These are phyloP conservation scores for Andrena praecox DNA, from an alignment of 2,888 invertebrate species.

Conservation along the genomic window DNA sequence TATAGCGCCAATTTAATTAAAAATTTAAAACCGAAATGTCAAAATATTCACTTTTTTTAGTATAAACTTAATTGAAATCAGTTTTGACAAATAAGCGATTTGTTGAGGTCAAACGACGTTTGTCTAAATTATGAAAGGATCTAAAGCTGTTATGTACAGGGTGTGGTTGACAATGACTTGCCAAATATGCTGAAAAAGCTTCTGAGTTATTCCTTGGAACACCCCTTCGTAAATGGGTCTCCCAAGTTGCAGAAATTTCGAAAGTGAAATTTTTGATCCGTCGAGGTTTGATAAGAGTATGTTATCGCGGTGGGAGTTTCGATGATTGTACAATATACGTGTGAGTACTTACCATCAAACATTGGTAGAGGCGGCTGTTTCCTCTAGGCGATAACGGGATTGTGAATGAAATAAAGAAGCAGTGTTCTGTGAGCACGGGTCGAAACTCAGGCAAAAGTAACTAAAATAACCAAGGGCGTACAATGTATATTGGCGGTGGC, in stretches of 20 bases:
- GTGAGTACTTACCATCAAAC: conserved; percentile 82
- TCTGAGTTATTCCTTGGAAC: too few species aligned
- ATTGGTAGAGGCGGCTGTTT: conserved; percentile 78
- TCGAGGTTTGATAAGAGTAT: conserved; percentile 2
- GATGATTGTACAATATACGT: conserved; percentile 16
- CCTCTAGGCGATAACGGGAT: conserved; percentile 79
- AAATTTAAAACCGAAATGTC: too few species aligned
- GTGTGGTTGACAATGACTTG: too few species aligned
- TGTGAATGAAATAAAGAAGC: conserved; percentile 77
- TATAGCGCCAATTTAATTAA: too few species aligned
- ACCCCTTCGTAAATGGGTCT: not conserved
- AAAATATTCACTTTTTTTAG: too few species aligned
- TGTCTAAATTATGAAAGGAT: too few species aligned
- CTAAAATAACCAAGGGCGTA: conserved; percentile 77
- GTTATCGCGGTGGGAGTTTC: conserved; percentile 8
- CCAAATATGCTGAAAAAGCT: too few species aligned
- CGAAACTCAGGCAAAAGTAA: conserved; percentile 78
- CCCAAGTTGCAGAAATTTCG: not conserved
- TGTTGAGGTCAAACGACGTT: too few species aligned
- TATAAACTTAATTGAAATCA: too few species aligned
- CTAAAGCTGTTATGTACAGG: too few species aligned
- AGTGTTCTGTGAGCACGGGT: conserved; percentile 62
- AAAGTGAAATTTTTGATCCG: not conserved
- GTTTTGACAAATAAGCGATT: too few species aligned
- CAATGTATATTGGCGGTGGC: conserved; percentile 36